phyloP scores from a whole-genome alignment of 1,140 invertebrate species.

The Spodoptera frugiperda region DNA sequence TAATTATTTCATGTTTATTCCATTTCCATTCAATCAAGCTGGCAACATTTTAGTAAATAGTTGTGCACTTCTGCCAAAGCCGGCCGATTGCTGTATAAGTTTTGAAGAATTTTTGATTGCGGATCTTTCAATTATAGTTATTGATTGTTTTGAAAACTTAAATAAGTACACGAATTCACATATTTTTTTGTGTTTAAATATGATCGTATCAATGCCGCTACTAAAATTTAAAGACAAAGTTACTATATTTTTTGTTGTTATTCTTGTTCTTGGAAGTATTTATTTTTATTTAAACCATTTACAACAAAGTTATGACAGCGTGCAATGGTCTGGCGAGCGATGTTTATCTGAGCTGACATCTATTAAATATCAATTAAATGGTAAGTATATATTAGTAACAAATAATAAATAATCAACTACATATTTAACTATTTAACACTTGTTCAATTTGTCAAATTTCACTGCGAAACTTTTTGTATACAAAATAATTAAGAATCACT shows the following conservation, averaged over 20 bases:
- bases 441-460: neutral
- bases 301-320: constrained; percentile 64
- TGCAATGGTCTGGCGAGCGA: constrained; percentile 60
- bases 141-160: too few relatives aligned
- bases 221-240: constrained; percentile 37
- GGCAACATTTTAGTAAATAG: too few relatives aligned
- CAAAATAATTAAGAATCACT: too few relatives aligned
- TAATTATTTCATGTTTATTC: too few relatives aligned
- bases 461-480: too few relatives aligned
- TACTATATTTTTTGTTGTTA: constrained; percentile 12
- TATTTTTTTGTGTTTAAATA: neutral
- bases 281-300: constrained; percentile 71
- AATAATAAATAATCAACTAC: neutral
- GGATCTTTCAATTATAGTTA: too few relatives aligned
- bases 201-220: constrained; percentile 6
- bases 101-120: too few relatives aligned
- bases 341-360: constrained; percentile 74
- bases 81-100: too few relatives aligned
- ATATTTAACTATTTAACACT: too few relatives aligned
- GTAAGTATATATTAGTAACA: constrained; percentile 51
- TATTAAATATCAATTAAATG: constrained; percentile 77
- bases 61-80: too few relatives aligned
- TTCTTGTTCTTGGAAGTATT: constrained; percentile 47
- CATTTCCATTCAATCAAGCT: too few relatives aligned
- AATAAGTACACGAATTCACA: too few relatives aligned